A percentile compares a stretch with the other conserved stretches of the same genome.
Evolutionary conservation across 1,140 invertebrate species (phyloP).

Genomic region (Dendrolimus punctatus): DNA sequence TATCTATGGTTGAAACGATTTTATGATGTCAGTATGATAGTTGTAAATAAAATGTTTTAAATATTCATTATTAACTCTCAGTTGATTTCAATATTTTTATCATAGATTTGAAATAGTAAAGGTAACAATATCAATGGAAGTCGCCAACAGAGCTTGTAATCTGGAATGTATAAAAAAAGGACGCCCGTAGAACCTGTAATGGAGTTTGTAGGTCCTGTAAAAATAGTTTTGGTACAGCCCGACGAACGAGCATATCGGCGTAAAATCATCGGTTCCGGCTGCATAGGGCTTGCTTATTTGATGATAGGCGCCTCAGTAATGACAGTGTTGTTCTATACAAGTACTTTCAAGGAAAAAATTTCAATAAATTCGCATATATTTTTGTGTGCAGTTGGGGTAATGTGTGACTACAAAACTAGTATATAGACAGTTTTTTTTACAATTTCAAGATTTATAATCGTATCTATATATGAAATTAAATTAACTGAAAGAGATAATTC

Average conservation of each 20-base stretch:
- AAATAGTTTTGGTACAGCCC: constrained; percentile 43
- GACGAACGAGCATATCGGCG: constrained; percentile 16
- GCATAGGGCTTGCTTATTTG: constrained; percentile 26
- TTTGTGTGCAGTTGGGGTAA: constrained; percentile 41
- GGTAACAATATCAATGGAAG: constrained; percentile 9
- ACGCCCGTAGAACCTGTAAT: neutral
- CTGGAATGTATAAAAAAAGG: constrained; percentile 28
- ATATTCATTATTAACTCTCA: too few relatives aligned
- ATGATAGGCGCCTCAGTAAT: constrained; percentile 26
- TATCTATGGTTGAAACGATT: too few relatives aligned
- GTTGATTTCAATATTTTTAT: too few relatives aligned
- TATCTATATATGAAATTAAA: too few relatives aligned
- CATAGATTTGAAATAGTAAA: too few relatives aligned
- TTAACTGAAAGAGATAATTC: too few relatives aligned
- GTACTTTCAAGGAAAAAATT: constrained; percentile 16
- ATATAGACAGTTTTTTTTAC: too few relatives aligned
- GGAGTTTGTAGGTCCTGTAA: constrained; percentile 48
- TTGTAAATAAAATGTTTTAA: too few relatives aligned
- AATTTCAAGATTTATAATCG: too few relatives aligned
- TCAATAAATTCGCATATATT: constrained; percentile 28
- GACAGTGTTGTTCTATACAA: constrained; percentile 23
- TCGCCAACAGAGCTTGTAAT: constrained; percentile 22
- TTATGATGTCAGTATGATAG: too few relatives aligned
- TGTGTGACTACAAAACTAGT: neutral
- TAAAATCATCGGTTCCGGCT: constrained; percentile 22